A percentile compares a stretch with the other conserved stretches of the same genome.
Conservation (phyloP, 2,888 invertebrate species). For the Keiferia lycopersicella region DNA sequence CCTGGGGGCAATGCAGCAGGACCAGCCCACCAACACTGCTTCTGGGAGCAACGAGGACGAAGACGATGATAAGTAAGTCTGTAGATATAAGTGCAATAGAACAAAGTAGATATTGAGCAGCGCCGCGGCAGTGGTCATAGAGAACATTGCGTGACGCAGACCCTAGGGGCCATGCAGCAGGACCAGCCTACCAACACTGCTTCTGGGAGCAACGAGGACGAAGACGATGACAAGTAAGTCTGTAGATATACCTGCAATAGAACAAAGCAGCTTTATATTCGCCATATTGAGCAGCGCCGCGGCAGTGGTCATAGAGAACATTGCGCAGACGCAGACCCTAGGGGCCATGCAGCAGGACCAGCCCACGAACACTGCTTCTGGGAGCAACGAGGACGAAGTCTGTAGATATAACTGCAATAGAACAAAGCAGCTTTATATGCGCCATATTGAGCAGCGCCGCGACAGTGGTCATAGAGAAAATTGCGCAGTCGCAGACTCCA, state of each 20-base stretch:
- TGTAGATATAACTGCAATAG: conserved; percentile 46
- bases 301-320: conserved; percentile 93
- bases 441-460: too few relatives aligned
- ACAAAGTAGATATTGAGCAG: conserved; percentile 80
- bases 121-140: conserved; percentile 92
- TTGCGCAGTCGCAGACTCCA: conserved; percentile 88
- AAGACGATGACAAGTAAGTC: conserved; percentile 83
- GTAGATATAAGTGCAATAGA: background rate
- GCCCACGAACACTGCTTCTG: conserved; percentile 93
- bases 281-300: conserved; percentile 88
- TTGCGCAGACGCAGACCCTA: conserved; percentile 88
- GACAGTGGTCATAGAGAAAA: conserved; percentile 92
- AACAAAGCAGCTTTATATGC: too few relatives aligned
- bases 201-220: conserved; percentile 93
- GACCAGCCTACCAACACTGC: conserved; percentile 93
- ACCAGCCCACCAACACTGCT: conserved; percentile 91
- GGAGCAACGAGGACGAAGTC: conserved; percentile 93
- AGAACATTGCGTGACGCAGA: conserved; percentile 90
- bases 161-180: conserved; percentile 86
- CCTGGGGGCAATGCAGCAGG: conserved; percentile 87
- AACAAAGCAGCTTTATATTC: conserved; percentile 70
- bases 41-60: conserved; percentile 95
- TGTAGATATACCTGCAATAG: background rate
- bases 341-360: conserved; percentile 88
- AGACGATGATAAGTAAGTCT: conserved; percentile 81